These are phyloP conservation scores for Troglohyphantes excavatus DNA, from an alignment of 2,888 invertebrate species.

Conservation along the genomic window DNA sequence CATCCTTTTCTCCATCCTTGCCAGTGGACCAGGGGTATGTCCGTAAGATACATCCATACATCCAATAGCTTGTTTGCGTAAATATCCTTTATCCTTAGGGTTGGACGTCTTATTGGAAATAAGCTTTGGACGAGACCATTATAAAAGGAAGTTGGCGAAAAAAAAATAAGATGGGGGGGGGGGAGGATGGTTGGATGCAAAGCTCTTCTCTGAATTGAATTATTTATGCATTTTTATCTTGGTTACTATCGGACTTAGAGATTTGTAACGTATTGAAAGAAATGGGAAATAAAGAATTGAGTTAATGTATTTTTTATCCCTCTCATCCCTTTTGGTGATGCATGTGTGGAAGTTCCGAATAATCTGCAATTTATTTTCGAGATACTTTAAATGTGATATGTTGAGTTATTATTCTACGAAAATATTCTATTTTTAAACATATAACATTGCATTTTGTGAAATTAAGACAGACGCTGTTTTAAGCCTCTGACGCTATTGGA, in stretches of 20 bases:
- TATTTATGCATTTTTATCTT: constrained; percentile 56
- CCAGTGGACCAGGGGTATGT: background rate
- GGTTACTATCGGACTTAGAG: constrained; percentile 9
- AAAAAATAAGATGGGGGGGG: constrained; percentile 11
- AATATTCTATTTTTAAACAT: too few relatives aligned
- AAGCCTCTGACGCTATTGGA: too few relatives aligned
- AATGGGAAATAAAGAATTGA: constrained; percentile 6
- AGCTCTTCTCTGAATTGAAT: constrained; percentile 25
- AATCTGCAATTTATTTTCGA: too few relatives aligned
- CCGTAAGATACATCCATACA: constrained; percentile 13
- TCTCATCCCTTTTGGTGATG: background rate
- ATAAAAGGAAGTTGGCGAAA: constrained; percentile 47
- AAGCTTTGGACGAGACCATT: constrained; percentile 66
- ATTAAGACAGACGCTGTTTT: too few relatives aligned
- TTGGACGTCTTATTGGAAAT: constrained; percentile 72
- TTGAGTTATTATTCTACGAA: too few relatives aligned
- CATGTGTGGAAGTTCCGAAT: background rate
- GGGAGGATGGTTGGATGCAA: background rate
- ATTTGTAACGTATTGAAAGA: background rate
- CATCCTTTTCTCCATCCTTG: background rate
- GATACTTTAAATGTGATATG: too few relatives aligned
- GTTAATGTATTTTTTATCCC: constrained; percentile 7
- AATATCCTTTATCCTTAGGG: constrained; percentile 72
- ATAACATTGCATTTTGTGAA: too few relatives aligned
- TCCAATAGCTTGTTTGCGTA: constrained; percentile 73